phyloP scores from a whole-genome alignment of 2,113 vertebrate genomes.

The Martes martes region DNA sequence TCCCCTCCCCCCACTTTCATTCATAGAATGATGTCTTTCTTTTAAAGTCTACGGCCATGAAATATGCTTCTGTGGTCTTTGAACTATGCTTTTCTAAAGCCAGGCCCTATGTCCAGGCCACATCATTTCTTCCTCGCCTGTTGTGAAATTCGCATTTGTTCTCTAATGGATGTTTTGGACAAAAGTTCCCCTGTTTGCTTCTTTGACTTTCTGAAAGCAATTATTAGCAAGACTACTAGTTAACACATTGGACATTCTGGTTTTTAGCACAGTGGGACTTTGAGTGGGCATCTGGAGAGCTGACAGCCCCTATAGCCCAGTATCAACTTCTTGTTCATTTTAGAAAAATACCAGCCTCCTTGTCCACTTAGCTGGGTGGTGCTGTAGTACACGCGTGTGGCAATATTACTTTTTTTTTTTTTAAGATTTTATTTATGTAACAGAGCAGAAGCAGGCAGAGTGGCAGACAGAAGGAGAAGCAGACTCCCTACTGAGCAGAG shows the following conservation, averaged over 20 bases:
- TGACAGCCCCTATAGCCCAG: neutral
- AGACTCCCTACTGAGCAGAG: no score
- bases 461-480: no score
- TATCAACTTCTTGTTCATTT: neutral
- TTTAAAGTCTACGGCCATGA: neutral
- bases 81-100: neutral
- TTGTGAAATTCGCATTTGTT: neutral
- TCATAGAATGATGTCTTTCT: neutral
- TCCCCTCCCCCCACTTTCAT: neutral
- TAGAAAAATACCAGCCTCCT: neutral
- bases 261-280: neutral
- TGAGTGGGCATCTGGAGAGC: neutral
- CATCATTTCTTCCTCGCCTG: neutral
- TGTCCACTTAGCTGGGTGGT: neutral
- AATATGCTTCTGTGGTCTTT: neutral
- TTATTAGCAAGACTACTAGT: neutral
- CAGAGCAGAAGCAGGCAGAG: no score
- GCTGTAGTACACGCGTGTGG: neutral
- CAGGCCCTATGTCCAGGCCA: neutral
- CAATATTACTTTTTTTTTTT: neutral
- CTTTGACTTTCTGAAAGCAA: neutral
- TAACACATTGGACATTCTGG: neutral
- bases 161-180: neutral
- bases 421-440: no score
- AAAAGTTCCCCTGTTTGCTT: neutral